Conservation (phyloP, 2,888 invertebrate genomes). For the Leptarthrus brevirostris region DNA sequence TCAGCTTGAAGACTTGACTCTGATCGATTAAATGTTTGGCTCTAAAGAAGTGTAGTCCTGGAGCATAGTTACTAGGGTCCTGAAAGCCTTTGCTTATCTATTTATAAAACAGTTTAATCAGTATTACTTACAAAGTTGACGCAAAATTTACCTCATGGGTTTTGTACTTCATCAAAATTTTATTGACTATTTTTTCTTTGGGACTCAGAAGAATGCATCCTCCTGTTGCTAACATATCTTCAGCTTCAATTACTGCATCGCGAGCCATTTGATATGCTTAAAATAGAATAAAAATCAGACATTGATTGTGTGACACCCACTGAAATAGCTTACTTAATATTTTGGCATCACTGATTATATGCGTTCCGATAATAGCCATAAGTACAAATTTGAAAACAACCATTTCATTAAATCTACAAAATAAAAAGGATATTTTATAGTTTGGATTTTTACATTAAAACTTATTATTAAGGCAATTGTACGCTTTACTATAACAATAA, state of each 20-base stretch:
- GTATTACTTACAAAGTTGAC: background rate
- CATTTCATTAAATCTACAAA: background rate
- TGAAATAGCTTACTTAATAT: background rate
- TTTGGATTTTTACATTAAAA: too few relatives aligned
- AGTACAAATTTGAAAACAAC: background rate
- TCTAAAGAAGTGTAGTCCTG: constrained; percentile 71
- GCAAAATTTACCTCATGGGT: constrained; percentile 58
- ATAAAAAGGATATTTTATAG: background rate
- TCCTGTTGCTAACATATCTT: constrained; percentile 62
- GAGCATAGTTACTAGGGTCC: constrained; percentile 66
- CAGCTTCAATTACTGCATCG: constrained; percentile 61
- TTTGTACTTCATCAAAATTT: constrained; percentile 62
- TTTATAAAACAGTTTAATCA: background rate
- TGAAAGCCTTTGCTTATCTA: constrained; percentile 42
- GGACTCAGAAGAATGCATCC: constrained; percentile 59
- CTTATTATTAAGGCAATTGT: too few relatives aligned
- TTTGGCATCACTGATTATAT: background rate
- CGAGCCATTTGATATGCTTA: constrained; percentile 22
- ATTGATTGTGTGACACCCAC: background rate
- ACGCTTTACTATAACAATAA: too few relatives aligned
- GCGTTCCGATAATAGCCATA: background rate
- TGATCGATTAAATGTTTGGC: constrained; percentile 68
- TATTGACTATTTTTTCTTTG: constrained; percentile 59
- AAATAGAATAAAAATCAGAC: background rate
- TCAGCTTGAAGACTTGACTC: constrained; percentile 70